phyloP scores from a whole-genome alignment of 2,113 vertebrate genomes.

The Indri indri region DNA sequence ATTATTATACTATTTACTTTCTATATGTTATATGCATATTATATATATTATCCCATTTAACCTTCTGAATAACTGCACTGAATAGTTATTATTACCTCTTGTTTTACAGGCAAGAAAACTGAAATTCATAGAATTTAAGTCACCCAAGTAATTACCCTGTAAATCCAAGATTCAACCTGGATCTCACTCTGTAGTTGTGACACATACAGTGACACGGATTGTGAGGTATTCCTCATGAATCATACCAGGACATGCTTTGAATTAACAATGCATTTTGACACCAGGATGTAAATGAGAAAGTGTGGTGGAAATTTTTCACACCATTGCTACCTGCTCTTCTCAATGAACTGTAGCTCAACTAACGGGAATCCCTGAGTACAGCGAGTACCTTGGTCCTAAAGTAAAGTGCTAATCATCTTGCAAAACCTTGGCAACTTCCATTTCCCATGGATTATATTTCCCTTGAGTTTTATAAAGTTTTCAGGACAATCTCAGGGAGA shows the following conservation, averaged over 20 bases:
- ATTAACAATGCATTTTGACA: background rate
- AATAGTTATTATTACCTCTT: background rate
- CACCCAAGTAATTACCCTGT: background rate
- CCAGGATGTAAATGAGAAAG: background rate
- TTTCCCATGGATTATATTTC: background rate
- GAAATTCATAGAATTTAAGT: background rate
- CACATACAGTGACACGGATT: background rate
- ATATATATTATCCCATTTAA: background rate
- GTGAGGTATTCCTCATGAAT: background rate
- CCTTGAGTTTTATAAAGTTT: background rate
- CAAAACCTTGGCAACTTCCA: background rate
- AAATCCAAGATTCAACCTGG: background rate
- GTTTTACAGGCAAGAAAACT: background rate
- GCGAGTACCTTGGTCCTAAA: background rate
- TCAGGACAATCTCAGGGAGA: constrained; percentile 51
- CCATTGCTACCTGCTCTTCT: background rate
- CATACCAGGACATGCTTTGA: background rate
- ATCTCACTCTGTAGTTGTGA: background rate
- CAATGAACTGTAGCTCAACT: background rate
- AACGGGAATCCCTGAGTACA: background rate
- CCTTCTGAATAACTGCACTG: background rate
- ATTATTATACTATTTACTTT: background rate
- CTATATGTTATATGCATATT: background rate
- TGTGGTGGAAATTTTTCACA: background rate
- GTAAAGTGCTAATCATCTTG: background rate